Evolutionary conservation across 2,113 vertebrate genomes (phyloP).

Genomic region (Sorex araneus): DNA sequence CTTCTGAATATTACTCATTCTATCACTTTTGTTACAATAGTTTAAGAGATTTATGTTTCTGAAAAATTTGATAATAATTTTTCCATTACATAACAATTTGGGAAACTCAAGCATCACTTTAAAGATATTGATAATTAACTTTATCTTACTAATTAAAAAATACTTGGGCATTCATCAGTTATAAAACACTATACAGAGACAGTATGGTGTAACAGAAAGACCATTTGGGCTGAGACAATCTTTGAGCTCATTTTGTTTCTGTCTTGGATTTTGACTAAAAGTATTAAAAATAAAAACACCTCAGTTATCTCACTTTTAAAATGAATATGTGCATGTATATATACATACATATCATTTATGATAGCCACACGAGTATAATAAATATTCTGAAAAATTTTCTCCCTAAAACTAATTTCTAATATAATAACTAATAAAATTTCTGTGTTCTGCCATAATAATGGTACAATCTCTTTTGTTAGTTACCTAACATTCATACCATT

Average conservation of each 20-base stretch:
- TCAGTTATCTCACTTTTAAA: not conserved
- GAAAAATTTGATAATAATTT: not conserved
- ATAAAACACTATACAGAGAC: not conserved
- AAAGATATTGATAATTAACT: conserved; percentile 7
- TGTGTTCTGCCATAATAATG: not conserved
- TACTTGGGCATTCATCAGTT: not conserved
- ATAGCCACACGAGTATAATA: not conserved
- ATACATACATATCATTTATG: not conserved
- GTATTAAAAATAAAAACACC: not conserved
- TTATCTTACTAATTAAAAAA: conserved; percentile 30
- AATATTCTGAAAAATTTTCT: not conserved
- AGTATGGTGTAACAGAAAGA: not conserved
- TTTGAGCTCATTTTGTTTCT: not conserved
- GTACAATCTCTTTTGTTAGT: not conserved
- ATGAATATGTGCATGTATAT: not conserved
- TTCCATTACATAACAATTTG: conserved; percentile 47
- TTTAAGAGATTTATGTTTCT: conserved; percentile 7
- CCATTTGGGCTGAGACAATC: not conserved
- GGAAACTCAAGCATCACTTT: not conserved
- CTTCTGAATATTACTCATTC: not conserved
- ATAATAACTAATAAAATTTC: not conserved
- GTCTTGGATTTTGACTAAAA: conserved; percentile 12
- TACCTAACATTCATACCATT: not conserved
- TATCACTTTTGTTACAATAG: not conserved
- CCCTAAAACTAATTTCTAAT: conserved; percentile 25